Evolutionary conservation across 2,797 vertebrate genomes (phyloP), one percentile per base, ranked within the genome.

Genomic region (Brachyrhaphis roseni): DNA sequence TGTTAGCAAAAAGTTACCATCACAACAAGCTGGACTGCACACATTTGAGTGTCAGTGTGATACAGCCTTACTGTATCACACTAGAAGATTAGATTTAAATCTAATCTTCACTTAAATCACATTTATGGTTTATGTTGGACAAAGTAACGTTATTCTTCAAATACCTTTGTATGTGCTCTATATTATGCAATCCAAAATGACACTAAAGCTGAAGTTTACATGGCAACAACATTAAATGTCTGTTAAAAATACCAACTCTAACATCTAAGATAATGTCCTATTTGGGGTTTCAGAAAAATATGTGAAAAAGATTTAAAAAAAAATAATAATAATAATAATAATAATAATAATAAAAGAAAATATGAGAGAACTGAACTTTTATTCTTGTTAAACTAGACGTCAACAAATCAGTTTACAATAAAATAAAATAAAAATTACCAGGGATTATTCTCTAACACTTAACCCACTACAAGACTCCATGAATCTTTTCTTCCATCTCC

Each of bases 401-500:
- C 31, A 72, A 73, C 16, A 62, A n/a, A 31, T 51, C n/a, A 53
- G 6, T 75, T 72, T 36, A 76, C 8, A 59, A 20, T 28, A 86
- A 79, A 36, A 83, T 15, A 62, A 64, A 85, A 62, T 78, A 43
- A 75, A 85, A 10, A 74, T 43, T 51, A 43, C 51, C 5, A 74
- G 26, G 3, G 18, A 74, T 74, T 10, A 39, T 75, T 71, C 26
- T 28, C 23, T 76, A 31, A 31, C 13, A 68, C 64, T 51, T 47
- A 79, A 83, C 74, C 75, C 28, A 79, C 79, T 76, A 78, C 43
- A 64, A 78, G 31, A 45, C 39, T 13, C 73, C 39, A 1, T 49
- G 31, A 82, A 84, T 45, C 71, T 78, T 83, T 82, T 77, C 72
- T 78, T 82, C 45, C 53, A 57, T 75, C 64, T 78, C 79, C 20